Evolutionary conservation across 2,888 invertebrate species (phyloP).

Genomic region (Plebejus argus): DNA sequence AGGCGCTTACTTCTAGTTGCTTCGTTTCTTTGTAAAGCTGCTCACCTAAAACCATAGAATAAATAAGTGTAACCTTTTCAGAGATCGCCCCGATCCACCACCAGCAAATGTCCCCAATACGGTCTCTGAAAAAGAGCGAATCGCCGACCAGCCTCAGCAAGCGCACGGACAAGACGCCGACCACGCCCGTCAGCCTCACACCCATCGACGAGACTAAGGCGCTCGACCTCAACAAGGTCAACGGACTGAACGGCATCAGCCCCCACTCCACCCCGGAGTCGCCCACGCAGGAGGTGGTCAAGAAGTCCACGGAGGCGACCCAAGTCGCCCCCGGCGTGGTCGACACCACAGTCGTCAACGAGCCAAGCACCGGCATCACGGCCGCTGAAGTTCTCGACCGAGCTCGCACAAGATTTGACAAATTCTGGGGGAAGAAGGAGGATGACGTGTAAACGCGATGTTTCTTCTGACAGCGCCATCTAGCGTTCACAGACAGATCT

Average conservation of each 20-base stretch:
- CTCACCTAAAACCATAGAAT: neutral
- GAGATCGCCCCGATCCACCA: slow-evolving; percentile 78
- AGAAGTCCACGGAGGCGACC: slow-evolving; percentile 73
- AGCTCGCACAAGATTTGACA: slow-evolving; percentile 91
- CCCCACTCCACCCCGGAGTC: slow-evolving; percentile 70
- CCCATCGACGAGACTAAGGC: slow-evolving; percentile 77
- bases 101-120: slow-evolving; percentile 78
- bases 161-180: slow-evolving; percentile 76
- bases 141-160: slow-evolving; percentile 75
- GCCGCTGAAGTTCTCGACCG: slow-evolving; percentile 89
- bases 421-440: slow-evolving; percentile 89
- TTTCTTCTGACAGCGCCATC: slow-evolving; percentile 32
- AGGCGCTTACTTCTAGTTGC: slow-evolving; percentile 16
- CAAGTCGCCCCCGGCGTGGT: slow-evolving; percentile 80
- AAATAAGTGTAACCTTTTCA: slow-evolving; percentile 56
- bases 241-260: slow-evolving; percentile 59
- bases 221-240: slow-evolving; percentile 70
- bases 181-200: slow-evolving; percentile 73
- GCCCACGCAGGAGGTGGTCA: slow-evolving; percentile 67
- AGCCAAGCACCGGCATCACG: slow-evolving; percentile 75
- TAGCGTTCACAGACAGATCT: slow-evolving; percentile 18
- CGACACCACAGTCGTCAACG: slow-evolving; percentile 78
- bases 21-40: neutral
- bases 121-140: slow-evolving; percentile 75
- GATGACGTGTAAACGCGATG: slow-evolving; percentile 69